Conservation (phyloP, 2,888 invertebrate species). For the Rotaria magnacalcarata region DNA sequence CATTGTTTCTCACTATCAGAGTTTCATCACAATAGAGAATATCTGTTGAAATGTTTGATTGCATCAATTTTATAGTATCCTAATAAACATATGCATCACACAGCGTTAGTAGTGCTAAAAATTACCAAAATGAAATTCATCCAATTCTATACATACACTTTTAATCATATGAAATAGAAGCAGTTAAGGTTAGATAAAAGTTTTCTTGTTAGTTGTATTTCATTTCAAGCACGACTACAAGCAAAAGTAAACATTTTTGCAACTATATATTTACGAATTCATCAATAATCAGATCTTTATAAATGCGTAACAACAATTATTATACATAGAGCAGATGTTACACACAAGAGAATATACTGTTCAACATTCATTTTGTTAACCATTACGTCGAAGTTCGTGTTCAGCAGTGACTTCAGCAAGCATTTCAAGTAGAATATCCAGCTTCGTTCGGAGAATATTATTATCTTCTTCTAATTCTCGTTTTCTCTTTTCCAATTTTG, state of each 20-base stretch:
- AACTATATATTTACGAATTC: background rate
- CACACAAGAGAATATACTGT: background rate
- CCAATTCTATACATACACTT: no score
- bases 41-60: no score
- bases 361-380: background rate
- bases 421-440: constrained; percentile 29
- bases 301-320: background rate
- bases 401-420: constrained; percentile 21
- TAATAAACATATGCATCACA: no score
- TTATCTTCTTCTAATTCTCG: constrained; percentile 30
- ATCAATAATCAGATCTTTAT: background rate
- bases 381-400: background rate
- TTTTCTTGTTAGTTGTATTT: background rate
- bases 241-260: background rate
- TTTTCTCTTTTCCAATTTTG: constrained; percentile 14
- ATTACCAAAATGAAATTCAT: no score
- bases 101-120: no score
- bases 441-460: background rate
- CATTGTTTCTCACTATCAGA: no score
- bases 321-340: background rate
- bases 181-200: background rate
- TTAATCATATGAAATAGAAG: no score
- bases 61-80: no score
- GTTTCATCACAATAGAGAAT: no score
- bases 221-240: no score